Conservation (phyloP, 2,888 invertebrate species). For the Dexiosoma caninum region DNA sequence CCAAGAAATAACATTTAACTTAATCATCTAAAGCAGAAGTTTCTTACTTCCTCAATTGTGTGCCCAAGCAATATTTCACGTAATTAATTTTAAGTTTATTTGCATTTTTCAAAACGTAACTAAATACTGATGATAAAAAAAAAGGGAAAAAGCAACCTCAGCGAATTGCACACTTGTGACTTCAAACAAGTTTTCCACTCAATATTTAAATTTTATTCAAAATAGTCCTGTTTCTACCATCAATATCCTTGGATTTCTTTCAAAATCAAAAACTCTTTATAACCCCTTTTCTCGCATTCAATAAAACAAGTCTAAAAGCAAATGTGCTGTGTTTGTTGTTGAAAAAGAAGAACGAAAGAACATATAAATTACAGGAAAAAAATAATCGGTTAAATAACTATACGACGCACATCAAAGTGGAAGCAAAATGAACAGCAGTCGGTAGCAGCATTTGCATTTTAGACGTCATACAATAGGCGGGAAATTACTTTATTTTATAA, state of each 20-base stretch:
- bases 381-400: constrained; percentile 58
- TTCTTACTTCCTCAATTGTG: no score
- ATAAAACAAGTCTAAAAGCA: not conserved
- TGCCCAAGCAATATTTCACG: no score
- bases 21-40: no score
- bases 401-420: not conserved
- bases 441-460: constrained; percentile 30
- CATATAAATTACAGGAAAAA: constrained; percentile 66
- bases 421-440: constrained; percentile 17
- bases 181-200: constrained; percentile 9
- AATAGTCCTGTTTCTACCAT: not conserved
- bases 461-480: constrained; percentile 59
- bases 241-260: not conserved
- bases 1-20: no score
- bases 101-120: no score
- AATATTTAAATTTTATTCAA: not conserved
- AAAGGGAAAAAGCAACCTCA: not conserved
- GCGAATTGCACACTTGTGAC: constrained; percentile 10
- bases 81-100: no score
- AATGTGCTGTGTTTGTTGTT: constrained; percentile 17
- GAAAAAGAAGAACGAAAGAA: constrained; percentile 39
- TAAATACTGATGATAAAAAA: not conserved
- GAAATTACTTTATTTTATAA: constrained; percentile 62
- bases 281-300: constrained; percentile 63
- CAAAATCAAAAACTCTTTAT: not conserved